A percentile compares a stretch with the other conserved stretches of the same genome.
Conservation (phyloP, 2,888 invertebrate genomes). For the Ernsta delagoae region DNA sequence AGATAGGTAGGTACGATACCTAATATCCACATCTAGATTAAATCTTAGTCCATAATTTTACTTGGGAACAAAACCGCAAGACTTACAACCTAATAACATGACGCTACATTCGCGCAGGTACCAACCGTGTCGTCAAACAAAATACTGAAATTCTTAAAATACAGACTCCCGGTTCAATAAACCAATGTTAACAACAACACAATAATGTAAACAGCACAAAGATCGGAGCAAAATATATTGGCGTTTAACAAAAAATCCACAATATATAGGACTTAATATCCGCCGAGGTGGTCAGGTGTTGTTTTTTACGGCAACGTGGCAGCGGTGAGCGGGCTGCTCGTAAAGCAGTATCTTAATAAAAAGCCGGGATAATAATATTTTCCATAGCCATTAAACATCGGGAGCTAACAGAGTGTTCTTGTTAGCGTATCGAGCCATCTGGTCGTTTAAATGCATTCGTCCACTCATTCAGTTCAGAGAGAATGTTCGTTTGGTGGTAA, state of each 20-base stretch:
- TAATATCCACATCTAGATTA: no score
- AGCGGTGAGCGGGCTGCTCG: slow-evolving; percentile 7
- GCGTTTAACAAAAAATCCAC: slow-evolving; percentile 21
- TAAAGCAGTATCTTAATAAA: slow-evolving; percentile 26
- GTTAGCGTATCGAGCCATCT: slow-evolving; percentile 22
- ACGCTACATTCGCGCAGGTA: neutral
- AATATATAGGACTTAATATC: slow-evolving; percentile 20
- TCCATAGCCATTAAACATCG: slow-evolving; percentile 21
- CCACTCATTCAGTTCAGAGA: slow-evolving; percentile 1
- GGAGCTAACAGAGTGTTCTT: slow-evolving; percentile 18
- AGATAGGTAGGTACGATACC: no score
- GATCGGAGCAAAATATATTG: slow-evolving; percentile 9
- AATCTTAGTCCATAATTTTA: no score
- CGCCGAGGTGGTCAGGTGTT: slow-evolving; percentile 24
- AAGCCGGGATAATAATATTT: slow-evolving; percentile 28
- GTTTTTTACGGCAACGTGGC: slow-evolving; percentile 16
- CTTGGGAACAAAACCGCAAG: neutral
- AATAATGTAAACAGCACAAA: slow-evolving; percentile 1
- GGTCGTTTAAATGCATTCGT: slow-evolving; percentile 18
- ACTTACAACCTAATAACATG: neutral
- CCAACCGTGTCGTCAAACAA: neutral
- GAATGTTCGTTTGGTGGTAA: no score
- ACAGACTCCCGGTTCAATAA: neutral
- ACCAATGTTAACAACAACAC: slow-evolving; percentile 7
- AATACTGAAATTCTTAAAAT: neutral